Base-by-base conservation (phyloP, 2,113 vertebrate genomes). In the Bubo bubo region DNA sequence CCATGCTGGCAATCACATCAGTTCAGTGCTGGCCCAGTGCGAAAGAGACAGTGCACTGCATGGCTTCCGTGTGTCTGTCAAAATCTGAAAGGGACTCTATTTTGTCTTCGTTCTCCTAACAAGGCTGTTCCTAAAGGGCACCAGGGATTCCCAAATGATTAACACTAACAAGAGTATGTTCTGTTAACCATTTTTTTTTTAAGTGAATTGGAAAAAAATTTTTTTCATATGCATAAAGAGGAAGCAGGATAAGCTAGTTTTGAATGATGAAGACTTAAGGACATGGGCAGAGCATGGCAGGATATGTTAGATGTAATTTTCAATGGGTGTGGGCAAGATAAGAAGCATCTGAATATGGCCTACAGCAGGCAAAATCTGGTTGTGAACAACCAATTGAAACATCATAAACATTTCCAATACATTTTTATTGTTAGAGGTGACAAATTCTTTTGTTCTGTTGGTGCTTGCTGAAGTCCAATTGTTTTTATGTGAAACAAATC, bases 41-140 rank as follows among this genome's bases (percentile, higher is more conserved):
- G 15, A 75, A 45, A 35, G 87, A 84, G 63, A 90, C 79, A 95
- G 71, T 60, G 70, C 70, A 49, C 43, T 85, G 8, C 77, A 41
- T 5, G 80, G 73, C 77, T 91, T 85, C 47, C 91, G 1, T 32
- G 56, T 1, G 6, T 88, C 86, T 91, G 72, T n/a, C 64, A 80
- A 77, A 62, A 66, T 92, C 82, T 96, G 88, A 97, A 96, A 95
- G 83, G 39, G 52, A 85, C 73, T 94, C 58, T 91, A 39, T 96
- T 93, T 89, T 59, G 62, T 56, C 88, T 80, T 86, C 75, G n/a
- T 80, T 43, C 43, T 88, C 43, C 86, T 84, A 64, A 89, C 37
- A 67, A 93, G 34, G 47, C 75, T 79, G 7, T 64, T 84, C 39
- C 52, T 71, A 43, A 94, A 95, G 86, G 95, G 73, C 93, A 96